A percentile compares a stretch with the other conserved stretches of the same genome.
These are phyloP conservation scores for Serranus cabrilla DNA, from an alignment of 2,797 vertebrate species.

Conservation along the genomic window DNA sequence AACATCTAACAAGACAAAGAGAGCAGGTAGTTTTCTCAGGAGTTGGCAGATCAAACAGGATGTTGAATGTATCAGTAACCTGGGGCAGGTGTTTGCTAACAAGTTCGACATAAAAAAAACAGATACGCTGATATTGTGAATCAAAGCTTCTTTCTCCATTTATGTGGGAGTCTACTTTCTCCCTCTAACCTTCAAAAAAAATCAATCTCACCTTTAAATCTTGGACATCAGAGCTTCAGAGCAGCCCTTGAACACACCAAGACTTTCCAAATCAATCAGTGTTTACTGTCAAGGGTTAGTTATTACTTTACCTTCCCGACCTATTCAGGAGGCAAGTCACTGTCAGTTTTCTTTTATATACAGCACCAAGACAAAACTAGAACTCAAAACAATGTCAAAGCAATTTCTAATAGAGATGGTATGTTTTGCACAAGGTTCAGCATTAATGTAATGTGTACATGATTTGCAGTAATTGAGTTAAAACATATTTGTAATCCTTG, in stretches of 20 bases:
- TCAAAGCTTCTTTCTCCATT: slow-evolving; percentile 26
- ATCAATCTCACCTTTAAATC: slow-evolving; percentile 23
- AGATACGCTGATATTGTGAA: neutral
- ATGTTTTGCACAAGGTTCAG: neutral
- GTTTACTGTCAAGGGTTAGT: neutral
- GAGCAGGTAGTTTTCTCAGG: slow-evolving; percentile 16
- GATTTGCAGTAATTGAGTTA: neutral
- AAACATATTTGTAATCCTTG: neutral
- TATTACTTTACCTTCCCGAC: neutral
- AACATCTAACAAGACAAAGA: slow-evolving; percentile 13
- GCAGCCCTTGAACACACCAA: slow-evolving; percentile 10
- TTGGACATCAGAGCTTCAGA: slow-evolving; percentile 22
- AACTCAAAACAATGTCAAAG: neutral
- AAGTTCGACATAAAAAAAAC: slow-evolving; percentile 14
- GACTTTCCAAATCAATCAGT: slow-evolving; percentile 16
- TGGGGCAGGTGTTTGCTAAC: slow-evolving; percentile 23
- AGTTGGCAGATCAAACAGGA: slow-evolving; percentile 34
- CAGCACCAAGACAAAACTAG: neutral
- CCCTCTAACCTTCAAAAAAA: slow-evolving; percentile 11
- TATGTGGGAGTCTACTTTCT: slow-evolving; percentile 11
- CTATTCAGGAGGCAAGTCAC: neutral
- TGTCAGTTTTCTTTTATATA: neutral
- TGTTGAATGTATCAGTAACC: slow-evolving; percentile 8
- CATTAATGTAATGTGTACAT: neutral
- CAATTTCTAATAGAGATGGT: neutral